Percentiles rank a stretch among this genome's conserved stretches.
Conservation (phyloP, 1,140 invertebrate genomes). For the Cheumatopsyche charites region DNA sequence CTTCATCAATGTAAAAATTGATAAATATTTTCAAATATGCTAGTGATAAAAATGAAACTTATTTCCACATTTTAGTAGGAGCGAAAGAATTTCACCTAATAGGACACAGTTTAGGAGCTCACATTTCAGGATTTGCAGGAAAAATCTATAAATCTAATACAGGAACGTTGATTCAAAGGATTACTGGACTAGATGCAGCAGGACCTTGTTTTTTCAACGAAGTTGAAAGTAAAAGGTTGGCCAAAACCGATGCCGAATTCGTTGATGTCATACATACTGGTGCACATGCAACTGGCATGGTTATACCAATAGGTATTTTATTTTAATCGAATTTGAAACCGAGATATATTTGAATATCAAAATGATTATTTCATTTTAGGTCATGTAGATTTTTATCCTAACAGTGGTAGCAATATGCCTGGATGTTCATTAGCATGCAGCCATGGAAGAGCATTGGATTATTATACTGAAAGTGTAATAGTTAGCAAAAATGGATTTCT, state of each 20-base stretch:
- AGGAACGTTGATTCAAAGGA: neutral
- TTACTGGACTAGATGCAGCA: conserved; percentile 64
- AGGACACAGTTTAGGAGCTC: conserved; percentile 39
- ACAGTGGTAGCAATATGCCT: neutral
- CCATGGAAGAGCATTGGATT: neutral
- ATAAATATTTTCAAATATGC: too few species aligned
- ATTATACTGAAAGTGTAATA: neutral
- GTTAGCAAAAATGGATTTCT: neutral
- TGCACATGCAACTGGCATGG: conserved; percentile 61
- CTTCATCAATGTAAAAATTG: conserved; percentile 51
- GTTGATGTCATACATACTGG: conserved; percentile 67
- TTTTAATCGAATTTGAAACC: neutral
- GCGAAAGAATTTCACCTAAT: neutral
- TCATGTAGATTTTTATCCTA: conserved; percentile 21
- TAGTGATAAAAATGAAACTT: too few species aligned
- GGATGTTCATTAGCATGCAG: neutral
- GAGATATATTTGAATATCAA: neutral
- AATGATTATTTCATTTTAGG: neutral
- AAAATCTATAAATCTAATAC: conserved; percentile 19
- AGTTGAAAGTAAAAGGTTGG: conserved; percentile 58
- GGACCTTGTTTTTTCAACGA: conserved; percentile 66
- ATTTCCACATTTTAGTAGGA: neutral
- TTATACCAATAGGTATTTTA: neutral
- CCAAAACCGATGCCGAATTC: conserved; percentile 61
- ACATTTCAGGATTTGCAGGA: conserved; percentile 32